phyloP scores from a whole-genome alignment of 1,140 invertebrate genomes.

The Mamestra configurata region DNA sequence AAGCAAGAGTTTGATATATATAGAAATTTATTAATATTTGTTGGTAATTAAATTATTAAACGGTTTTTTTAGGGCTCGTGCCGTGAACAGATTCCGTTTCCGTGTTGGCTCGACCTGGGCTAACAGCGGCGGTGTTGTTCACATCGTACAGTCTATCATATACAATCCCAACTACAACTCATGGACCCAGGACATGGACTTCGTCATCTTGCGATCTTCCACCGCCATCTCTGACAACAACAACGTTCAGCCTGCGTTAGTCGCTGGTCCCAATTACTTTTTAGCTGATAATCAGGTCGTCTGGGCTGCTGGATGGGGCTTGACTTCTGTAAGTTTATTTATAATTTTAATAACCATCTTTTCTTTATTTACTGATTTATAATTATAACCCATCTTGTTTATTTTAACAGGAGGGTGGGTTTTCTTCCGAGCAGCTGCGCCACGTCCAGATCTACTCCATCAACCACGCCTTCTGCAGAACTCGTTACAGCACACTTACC shows the following conservation, averaged over 20 bases:
- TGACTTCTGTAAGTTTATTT: conserved; percentile 60
- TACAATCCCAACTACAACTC: conserved; percentile 88
- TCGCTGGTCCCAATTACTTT: conserved; percentile 60
- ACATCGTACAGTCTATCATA: conserved; percentile 57
- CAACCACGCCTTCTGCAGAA: conserved; percentile 64
- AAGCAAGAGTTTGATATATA: no score
- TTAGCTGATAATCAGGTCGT: conserved; percentile 64
- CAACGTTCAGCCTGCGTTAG: background rate
- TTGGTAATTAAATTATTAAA: no score
- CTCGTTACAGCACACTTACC: conserved; percentile 64
- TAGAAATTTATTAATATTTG: no score
- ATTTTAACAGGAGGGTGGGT: conserved; percentile 58
- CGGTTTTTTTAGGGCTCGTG: conserved; percentile 55
- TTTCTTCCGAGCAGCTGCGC: conserved; percentile 67
- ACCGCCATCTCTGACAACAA: background rate
- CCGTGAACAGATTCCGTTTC: conserved; percentile 56
- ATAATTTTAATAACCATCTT: background rate
- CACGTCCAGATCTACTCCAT: conserved; percentile 71
- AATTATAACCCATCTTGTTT: background rate
- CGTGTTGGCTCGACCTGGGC: conserved; percentile 60
- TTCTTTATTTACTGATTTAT: no score
- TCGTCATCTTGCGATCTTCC: conserved; percentile 78
- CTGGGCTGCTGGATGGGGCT: conserved; percentile 71
- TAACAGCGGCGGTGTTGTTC: conserved; percentile 57
- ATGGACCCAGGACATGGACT: conserved; percentile 64